A percentile compares a stretch with the other conserved stretches of the same genome.
phyloP scores from a whole-genome alignment of 2,888 invertebrate species.

The Craniophora ligustri region DNA sequence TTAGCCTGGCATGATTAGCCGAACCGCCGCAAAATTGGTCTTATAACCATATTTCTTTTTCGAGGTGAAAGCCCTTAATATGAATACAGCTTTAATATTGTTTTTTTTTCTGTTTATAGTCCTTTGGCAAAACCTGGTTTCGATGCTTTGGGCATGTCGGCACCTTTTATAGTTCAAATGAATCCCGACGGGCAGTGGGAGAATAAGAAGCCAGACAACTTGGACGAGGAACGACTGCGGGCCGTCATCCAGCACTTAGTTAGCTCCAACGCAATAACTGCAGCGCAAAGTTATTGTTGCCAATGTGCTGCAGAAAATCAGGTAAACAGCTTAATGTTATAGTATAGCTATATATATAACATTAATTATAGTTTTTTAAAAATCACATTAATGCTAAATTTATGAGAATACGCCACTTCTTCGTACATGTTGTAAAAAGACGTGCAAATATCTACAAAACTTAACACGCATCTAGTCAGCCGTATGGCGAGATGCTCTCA shows the following conservation, averaged over 20 bases:
- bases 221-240: constrained; percentile 73
- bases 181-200: constrained; percentile 81
- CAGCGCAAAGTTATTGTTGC: constrained; percentile 78
- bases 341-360: too few relatives aligned
- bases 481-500: too few relatives aligned
- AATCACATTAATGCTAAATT: too few relatives aligned
- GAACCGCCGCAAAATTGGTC: too few relatives aligned
- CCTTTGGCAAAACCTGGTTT: constrained; percentile 71
- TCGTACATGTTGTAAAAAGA: too few relatives aligned
- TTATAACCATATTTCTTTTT: too few relatives aligned
- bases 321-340: constrained; percentile 49
- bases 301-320: constrained; percentile 72
- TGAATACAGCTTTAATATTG: too few relatives aligned
- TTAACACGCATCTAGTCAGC: too few relatives aligned
- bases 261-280: constrained; percentile 70
- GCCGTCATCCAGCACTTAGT: constrained; percentile 74
- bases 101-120: constrained; percentile 52
- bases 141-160: constrained; percentile 67
- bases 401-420: too few relatives aligned
- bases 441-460: too few relatives aligned
- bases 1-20: too few relatives aligned
- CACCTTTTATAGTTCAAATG: constrained; percentile 71
- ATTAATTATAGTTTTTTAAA: not conserved
- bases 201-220: constrained; percentile 64
- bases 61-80: too few relatives aligned